phyloP scores from a whole-genome alignment of 1,140 invertebrate species.

The Cydia splendana region DNA sequence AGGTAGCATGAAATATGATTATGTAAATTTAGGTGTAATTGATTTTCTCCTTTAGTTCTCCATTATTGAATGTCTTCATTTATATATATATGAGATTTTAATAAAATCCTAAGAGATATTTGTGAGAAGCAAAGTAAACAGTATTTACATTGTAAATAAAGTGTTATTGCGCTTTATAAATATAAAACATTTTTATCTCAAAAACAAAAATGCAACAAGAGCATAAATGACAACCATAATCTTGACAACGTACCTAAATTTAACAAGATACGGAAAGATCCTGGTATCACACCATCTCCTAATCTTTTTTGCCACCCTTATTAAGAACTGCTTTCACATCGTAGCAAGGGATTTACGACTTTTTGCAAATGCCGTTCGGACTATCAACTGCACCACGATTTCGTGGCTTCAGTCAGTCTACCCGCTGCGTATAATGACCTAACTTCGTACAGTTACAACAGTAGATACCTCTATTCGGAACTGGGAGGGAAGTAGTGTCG shows the following conservation, averaged over 20 bases:
- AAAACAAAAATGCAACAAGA: background rate
- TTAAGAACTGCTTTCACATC: background rate
- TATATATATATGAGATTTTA: no score
- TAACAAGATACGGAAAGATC: background rate
- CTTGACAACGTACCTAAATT: no score
- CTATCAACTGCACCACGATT: slow-evolving; percentile 3
- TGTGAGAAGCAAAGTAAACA: background rate
- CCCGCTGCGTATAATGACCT: background rate
- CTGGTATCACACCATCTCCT: background rate
- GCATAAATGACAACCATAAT: background rate
- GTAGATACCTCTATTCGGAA: background rate
- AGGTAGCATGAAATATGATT: no score
- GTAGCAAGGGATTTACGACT: slow-evolving; percentile 5
- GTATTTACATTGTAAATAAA: background rate
- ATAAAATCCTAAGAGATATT: no score
- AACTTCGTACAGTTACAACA: background rate
- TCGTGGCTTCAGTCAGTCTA: background rate
- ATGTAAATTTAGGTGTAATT: no score
- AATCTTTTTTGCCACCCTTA: slow-evolving; percentile 5
- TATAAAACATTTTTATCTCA: no score
- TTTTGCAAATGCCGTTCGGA: background rate
- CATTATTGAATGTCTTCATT: no score
- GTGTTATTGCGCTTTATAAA: no score
- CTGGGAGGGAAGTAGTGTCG: background rate
- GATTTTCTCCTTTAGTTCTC: no score